A percentile compares a stretch with the other conserved stretches of the same genome.
Conservation (phyloP, 2,797 vertebrate species). For the Neomorphus geoffroyi region DNA sequence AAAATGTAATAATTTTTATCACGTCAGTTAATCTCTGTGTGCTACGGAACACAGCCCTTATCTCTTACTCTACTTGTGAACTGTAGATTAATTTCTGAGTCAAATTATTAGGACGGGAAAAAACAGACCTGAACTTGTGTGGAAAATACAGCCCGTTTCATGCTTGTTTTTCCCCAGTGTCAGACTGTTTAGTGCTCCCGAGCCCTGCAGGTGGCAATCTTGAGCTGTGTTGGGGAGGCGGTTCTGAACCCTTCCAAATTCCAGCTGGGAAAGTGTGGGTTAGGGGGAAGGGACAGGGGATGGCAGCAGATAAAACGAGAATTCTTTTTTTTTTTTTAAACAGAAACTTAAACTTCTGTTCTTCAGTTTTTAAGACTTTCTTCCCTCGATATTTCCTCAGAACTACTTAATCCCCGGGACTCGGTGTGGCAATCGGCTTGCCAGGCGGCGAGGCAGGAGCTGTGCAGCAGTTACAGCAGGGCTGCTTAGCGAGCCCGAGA, state of each 20-base stretch:
- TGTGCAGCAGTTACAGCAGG: background rate
- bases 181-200: no score
- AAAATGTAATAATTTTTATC: slow-evolving; percentile 16
- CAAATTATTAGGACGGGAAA: background rate
- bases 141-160: background rate
- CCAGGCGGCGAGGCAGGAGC: background rate
- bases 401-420: slow-evolving; percentile 5
- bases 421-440: background rate
- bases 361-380: slow-evolving; percentile 11
- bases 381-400: background rate
- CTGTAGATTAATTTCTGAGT: background rate
- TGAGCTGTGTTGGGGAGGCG: background rate
- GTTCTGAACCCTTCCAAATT: background rate
- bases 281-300: background rate
- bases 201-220: slow-evolving; percentile 73
- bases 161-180: background rate
- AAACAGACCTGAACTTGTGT: background rate
- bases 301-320: background rate
- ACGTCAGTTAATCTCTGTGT: background rate
- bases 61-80: background rate
- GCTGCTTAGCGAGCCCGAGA: accelerated
- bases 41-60: background rate
- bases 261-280: background rate
- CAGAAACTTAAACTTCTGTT: background rate
- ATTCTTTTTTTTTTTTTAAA: no score